Conservation (phyloP, 2,113 vertebrate genomes). For the Eulemur macaco region DNA sequence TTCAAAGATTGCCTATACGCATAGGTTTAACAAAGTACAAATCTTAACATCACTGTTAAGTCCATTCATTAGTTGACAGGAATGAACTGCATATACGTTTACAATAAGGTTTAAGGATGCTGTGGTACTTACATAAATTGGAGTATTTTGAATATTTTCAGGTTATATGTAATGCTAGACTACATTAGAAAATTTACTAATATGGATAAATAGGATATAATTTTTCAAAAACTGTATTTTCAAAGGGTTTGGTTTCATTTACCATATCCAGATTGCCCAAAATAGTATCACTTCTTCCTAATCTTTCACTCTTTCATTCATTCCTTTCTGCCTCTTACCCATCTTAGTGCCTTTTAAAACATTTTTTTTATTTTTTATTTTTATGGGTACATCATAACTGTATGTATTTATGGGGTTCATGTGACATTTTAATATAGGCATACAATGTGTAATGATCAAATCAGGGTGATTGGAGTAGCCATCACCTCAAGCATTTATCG, state of each 20-base stretch:
- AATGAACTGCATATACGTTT: neutral
- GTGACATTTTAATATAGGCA: too few species aligned
- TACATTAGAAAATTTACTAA: neutral
- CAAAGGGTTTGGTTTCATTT: neutral
- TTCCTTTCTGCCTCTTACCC: neutral
- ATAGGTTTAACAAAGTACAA: slow-evolving; percentile 28
- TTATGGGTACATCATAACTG: too few species aligned
- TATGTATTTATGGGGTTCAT: too few species aligned
- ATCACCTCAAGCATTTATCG: too few species aligned
- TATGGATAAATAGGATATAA: neutral
- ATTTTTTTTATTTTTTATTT: too few species aligned
- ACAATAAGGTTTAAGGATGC: neutral
- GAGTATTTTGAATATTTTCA: neutral
- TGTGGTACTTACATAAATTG: neutral
- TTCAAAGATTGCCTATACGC: neutral
- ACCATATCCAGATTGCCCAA: neutral
- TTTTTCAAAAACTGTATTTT: neutral
- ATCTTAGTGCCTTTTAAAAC: neutral
- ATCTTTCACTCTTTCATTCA: neutral
- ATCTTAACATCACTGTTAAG: slow-evolving; percentile 2
- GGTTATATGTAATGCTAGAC: neutral
- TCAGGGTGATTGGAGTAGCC: too few species aligned
- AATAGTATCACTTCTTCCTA: neutral
- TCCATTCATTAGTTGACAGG: slow-evolving; percentile 1
- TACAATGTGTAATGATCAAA: too few species aligned